Percentiles rank a stretch among this genome's conserved stretches.
phyloP scores from a whole-genome alignment of 2,888 invertebrate species.

The Noctuana brunneofusca region DNA sequence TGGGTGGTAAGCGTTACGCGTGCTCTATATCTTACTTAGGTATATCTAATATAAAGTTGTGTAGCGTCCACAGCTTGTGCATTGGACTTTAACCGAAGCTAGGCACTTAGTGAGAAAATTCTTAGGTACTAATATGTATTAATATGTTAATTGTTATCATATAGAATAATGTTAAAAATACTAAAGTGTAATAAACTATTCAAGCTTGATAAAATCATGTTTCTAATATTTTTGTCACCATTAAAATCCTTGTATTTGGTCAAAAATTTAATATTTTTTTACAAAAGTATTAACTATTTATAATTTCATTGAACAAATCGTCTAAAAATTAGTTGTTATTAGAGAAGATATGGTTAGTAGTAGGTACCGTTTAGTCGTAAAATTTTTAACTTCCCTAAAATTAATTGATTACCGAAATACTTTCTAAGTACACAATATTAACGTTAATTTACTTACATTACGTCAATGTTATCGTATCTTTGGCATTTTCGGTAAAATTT shows the following conservation, averaged over 20 bases:
- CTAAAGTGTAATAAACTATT: slow-evolving; percentile 9
- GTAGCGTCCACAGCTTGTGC: neutral
- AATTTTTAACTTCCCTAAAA: neutral
- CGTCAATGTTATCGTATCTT: slow-evolving; percentile 18
- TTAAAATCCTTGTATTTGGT: slow-evolving; percentile 1
- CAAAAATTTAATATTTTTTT: neutral
- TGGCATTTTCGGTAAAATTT: slow-evolving; percentile 27
- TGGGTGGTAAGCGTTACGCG: too few relatives aligned
- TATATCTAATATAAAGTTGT: too few relatives aligned
- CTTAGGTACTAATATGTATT: neutral
- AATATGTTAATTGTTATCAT: slow-evolving; percentile 27
- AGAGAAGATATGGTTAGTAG: slow-evolving; percentile 6
- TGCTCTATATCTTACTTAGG: too few relatives aligned
- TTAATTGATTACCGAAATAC: slow-evolving; percentile 12
- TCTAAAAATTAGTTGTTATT: neutral
- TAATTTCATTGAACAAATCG: neutral
- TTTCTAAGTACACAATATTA: slow-evolving; percentile 13
- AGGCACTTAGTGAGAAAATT: slow-evolving; percentile 62
- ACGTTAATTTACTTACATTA: neutral
- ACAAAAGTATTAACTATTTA: neutral
- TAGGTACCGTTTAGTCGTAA: slow-evolving; percentile 1
- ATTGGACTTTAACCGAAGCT: slow-evolving; percentile 44
- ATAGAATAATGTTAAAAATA: neutral
- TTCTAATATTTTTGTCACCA: neutral
- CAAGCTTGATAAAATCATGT: neutral